These are phyloP conservation scores for Ceuthmochares aereus DNA, from an alignment of 2,113 vertebrate species.

Conservation along the genomic window DNA sequence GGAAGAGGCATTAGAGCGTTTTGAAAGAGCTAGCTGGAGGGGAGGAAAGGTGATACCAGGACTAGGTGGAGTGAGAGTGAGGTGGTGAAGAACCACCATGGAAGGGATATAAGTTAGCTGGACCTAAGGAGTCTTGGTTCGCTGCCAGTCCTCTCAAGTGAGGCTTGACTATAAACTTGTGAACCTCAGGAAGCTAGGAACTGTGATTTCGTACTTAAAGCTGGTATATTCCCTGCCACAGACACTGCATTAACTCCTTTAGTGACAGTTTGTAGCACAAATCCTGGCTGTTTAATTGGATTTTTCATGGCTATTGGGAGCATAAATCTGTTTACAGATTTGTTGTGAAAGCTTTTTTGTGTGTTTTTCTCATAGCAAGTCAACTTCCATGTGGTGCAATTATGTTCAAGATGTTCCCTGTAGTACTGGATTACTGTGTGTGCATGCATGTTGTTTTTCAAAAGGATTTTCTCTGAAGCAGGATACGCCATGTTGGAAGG, in stretches of 20 bases:
- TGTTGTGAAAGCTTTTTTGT: slow-evolving; percentile 67
- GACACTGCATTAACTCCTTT: slow-evolving; percentile 34
- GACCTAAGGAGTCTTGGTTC: not conserved
- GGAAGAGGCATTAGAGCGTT: not conserved
- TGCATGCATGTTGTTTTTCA: not conserved
- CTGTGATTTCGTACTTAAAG: not conserved
- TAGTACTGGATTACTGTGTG: slow-evolving; percentile 35
- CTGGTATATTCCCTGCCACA: not conserved
- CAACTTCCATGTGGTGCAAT: slow-evolving; percentile 58
- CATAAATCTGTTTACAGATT: slow-evolving; percentile 62
- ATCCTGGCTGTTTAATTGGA: slow-evolving; percentile 59
- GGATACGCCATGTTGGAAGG: not conserved
- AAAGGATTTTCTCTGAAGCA: slow-evolving; percentile 11
- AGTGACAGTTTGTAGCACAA: slow-evolving; percentile 13
- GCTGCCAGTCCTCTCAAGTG: not conserved
- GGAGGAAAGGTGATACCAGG: not conserved
- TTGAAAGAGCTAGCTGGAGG: not conserved
- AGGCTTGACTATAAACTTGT: not conserved
- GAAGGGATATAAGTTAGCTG: not conserved
- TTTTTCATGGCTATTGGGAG: slow-evolving; percentile 52
- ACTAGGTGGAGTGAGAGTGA: not conserved
- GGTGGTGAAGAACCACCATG: not conserved
- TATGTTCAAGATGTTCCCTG: slow-evolving; percentile 54
- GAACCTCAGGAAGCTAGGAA: not conserved
- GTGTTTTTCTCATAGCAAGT: slow-evolving; percentile 51